Evolutionary conservation across 2,113 vertebrate genomes (phyloP), one percentile per base, ranked within the genome.

Genomic region (Acinonyx jubatus): DNA sequence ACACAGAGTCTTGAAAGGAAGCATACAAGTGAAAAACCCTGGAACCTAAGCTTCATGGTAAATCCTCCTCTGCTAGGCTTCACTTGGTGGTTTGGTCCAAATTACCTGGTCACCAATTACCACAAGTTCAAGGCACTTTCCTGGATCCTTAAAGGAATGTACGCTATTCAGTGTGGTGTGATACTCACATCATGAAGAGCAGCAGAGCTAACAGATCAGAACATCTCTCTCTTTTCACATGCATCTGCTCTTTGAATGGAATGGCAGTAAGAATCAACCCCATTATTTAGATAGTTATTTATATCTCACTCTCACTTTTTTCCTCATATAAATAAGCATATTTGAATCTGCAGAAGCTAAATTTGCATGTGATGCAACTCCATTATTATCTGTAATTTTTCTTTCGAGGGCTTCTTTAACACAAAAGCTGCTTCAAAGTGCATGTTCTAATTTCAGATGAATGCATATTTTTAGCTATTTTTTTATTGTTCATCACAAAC

Each of bases 231-330:
- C 19, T 76, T 55, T 76, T 81, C 71, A 76, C 16, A 18, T 21
- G 15, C 41, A 95, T 76, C 93, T 95, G 71, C 73, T 89, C 78
- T 85, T 78, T 85, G 78, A 93, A 71, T 63, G 55, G 74, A 63
- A 57, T 36, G 66, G 50, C 4, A 91, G 63, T 55, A 69, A 95
- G 61, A 96, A 95, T 86, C 38, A 69, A 45, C n/a, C 69, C 63
- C 27, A 78, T 68, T 89, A 93, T 95, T 85, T 94, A 45, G 36
- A 63, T 15, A 74, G 90, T 74, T 96, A 97, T 96, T 97, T 96
- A 85, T 81, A 94, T 78, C 89, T 88, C 36, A 85, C 50, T 89
- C 52, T 50, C 50, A 36, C 33, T 91, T 84, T 91, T 80, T 82
- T 38, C 82, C 69, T 89, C 50, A 63, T 38, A 31, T 50, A 96